Percentiles rank a stretch among this genome's conserved stretches.
phyloP scores from a whole-genome alignment of 2,888 invertebrate species.

The Watsonalla cultraria region DNA sequence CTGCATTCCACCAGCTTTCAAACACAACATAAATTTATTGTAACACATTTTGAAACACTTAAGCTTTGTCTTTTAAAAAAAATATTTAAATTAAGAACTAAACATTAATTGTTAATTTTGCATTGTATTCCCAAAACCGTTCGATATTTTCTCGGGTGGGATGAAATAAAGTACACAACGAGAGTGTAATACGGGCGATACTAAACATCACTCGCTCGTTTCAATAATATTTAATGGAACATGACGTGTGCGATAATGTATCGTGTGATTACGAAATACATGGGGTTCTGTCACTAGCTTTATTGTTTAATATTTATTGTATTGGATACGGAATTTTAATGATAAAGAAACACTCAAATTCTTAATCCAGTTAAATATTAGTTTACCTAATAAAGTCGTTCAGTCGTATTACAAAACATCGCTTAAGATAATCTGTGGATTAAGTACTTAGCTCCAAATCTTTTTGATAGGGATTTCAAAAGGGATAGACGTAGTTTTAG shows the following conservation, averaged over 20 bases:
- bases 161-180: slow-evolving; percentile 10
- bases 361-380: no score
- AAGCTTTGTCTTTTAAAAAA: slow-evolving; percentile 1
- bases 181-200: slow-evolving; percentile 26
- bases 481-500: no score
- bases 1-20: slow-evolving; percentile 31
- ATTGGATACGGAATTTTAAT: not conserved
- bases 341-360: no score
- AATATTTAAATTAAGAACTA: not conserved
- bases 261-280: slow-evolving; percentile 25
- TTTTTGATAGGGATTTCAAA: no score
- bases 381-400: no score
- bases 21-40: slow-evolving; percentile 36
- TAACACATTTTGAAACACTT: slow-evolving; percentile 43
- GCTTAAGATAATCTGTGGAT: no score
- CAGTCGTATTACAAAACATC: no score
- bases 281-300: slow-evolving; percentile 10
- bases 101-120: slow-evolving; percentile 1
- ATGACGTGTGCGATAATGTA: slow-evolving; percentile 40
- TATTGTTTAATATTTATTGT: not conserved
- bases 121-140: not conserved
- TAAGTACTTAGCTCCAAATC: no score
- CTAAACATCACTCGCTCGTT: slow-evolving; percentile 25
- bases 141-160: not conserved
- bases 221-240: slow-evolving; percentile 28